Conservation (phyloP, 2,113 vertebrate genomes). For the Spea bombifrons region DNA sequence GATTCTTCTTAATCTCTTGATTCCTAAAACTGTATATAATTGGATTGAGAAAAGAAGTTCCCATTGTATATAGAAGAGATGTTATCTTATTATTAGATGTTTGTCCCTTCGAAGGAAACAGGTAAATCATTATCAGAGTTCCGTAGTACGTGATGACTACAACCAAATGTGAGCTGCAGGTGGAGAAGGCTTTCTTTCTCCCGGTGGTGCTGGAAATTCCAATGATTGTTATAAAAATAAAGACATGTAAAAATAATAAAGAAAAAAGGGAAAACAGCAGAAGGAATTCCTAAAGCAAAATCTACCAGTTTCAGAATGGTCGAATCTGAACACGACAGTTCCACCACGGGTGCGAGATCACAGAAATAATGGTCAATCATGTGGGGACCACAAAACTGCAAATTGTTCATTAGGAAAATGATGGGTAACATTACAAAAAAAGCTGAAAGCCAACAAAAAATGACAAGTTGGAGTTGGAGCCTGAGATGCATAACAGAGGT, state of each 20-base stretch:
- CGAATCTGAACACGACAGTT: slow-evolving; percentile 20
- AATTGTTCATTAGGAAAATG: not conserved
- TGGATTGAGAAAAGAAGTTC: slow-evolving; percentile 12
- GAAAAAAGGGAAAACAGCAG: not conserved
- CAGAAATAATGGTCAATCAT: slow-evolving; percentile 31
- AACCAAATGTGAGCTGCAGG: no score
- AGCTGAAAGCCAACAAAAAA: not conserved
- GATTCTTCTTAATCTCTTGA: no score
- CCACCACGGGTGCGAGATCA: slow-evolving; percentile 11
- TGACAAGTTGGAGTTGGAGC: not conserved
- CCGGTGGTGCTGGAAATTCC: slow-evolving; percentile 1
- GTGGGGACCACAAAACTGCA: slow-evolving; percentile 20
- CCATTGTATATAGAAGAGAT: slow-evolving; percentile 9
- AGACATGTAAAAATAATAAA: not conserved
- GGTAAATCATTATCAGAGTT: not conserved
- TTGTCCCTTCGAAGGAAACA: not conserved
- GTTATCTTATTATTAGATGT: not conserved
- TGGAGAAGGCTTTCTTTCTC: not conserved
- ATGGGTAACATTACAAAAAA: not conserved
- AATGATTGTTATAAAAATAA: slow-evolving; percentile 11
- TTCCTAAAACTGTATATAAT: no score
- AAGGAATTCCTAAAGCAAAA: not conserved
- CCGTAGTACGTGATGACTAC: slow-evolving; percentile 22
- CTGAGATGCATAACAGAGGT: slow-evolving; percentile 21
- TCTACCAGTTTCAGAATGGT: not conserved